A percentile compares a stretch with the other conserved stretches of the same genome.
Evolutionary conservation across 2,113 vertebrate genomes (phyloP).

Genomic region (Trachemys scripta): DNA sequence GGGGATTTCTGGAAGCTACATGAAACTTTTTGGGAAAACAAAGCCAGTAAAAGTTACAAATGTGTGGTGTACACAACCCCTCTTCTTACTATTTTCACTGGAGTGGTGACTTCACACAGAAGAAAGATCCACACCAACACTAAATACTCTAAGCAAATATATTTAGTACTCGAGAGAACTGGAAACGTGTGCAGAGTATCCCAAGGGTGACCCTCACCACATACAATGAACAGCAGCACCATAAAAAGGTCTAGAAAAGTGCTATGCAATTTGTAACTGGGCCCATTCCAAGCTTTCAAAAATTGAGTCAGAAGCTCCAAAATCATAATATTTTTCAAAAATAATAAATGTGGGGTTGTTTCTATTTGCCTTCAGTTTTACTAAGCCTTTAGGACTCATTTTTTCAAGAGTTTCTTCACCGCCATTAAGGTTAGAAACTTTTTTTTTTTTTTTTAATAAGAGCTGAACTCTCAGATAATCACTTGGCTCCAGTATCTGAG

Average conservation of each 20-base stretch:
- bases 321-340: neutral
- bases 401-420: neutral
- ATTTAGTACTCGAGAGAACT: neutral
- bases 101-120: neutral
- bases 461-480: neutral
- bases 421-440: neutral
- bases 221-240: neutral
- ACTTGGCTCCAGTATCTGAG: neutral
- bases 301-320: neutral
- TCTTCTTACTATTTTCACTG: neutral
- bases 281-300: neutral
- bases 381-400: neutral
- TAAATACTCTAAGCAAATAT: neutral
- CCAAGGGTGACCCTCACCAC: neutral
- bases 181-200: neutral
- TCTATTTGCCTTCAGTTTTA: fast-evolving
- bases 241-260: neutral
- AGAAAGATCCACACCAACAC: neutral
- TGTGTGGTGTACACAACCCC: neutral
- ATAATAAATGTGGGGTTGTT: neutral
- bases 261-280: neutral
- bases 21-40: fast-evolving
- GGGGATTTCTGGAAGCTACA: neutral
- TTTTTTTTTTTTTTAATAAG: neutral
- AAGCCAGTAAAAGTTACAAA: neutral